Base-by-base conservation (phyloP, 2,888 invertebrate species). In the Gari tellinella region DNA sequence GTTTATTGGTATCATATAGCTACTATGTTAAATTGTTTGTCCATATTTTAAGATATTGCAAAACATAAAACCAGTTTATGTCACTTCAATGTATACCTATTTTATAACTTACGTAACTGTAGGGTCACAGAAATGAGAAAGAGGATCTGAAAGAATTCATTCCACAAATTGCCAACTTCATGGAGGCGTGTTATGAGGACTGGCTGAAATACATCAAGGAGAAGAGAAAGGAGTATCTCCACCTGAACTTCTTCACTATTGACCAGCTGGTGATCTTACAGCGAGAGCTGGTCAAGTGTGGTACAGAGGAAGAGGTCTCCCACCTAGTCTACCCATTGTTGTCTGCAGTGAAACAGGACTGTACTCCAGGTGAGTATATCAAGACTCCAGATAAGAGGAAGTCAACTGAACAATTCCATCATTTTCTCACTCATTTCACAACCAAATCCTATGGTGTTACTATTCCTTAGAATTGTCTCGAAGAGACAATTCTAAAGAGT, bases 191-290 rank as follows among this genome's bases (percentile, higher is more conserved):
- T 46, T 69, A 82, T 17, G 69, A 74, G 1, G 82, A 85, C 15
- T 89, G 89, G 89, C 52, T 81, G 8, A 10, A 79, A 3, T 80
- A 87, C 58, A 81, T 88, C 15, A 80, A 64, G 5, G 48, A 78
- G 14, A 81, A 85, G 43, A 67, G 89, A 23, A 62, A 56, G 7
- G 51, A 77, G 15, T 86, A 77, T 49, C 65, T 73, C 10, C 80
- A 80, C 17, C 80, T 90, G 64, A 89, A 90, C 73, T 80, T 82
- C 70, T 89, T 79, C 72, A 88, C 88, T 10, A 86, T 87, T 14
- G 86, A 86, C 57, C 90, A 90, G 73, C 66, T 90, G 17, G 88
- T 90, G 7, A 83, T 87, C 17, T 78, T 90, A 15, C 84, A 89
- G 51, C 72, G 72, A 56, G 83, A 88, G 46, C 56, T 89, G 37